phyloP scores from a whole-genome alignment of 2,113 vertebrate species.

The Boleophthalmus pectinirostris region DNA sequence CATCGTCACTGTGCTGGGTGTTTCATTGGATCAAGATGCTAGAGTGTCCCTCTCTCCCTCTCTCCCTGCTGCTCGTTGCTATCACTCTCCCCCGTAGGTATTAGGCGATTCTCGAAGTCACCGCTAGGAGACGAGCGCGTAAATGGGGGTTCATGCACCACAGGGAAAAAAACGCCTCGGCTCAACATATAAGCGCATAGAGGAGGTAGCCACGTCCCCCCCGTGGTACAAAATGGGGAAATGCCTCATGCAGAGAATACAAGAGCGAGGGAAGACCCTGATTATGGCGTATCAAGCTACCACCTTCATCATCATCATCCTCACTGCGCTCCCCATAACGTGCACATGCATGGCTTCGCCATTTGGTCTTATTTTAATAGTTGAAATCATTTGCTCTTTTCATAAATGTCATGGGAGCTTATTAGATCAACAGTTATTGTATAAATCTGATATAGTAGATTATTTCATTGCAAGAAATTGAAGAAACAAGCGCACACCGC shows the following conservation, averaged over 20 bases:
- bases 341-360: slow-evolving; percentile 49
- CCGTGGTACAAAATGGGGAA: slow-evolving; percentile 56
- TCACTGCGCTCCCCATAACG: slow-evolving; percentile 28
- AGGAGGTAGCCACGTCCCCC: slow-evolving; percentile 50
- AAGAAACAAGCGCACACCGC: background rate
- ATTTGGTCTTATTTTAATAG: slow-evolving; percentile 34
- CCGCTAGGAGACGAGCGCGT: slow-evolving; percentile 70
- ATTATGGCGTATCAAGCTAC: slow-evolving; percentile 51
- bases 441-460: background rate
- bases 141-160: slow-evolving; percentile 65
- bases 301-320: slow-evolving; percentile 10
- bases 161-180: slow-evolving; percentile 48
- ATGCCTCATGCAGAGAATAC: slow-evolving; percentile 66
- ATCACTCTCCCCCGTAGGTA: slow-evolving; percentile 53
- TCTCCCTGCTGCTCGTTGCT: slow-evolving; percentile 46
- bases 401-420: background rate
- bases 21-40: slow-evolving; percentile 81
- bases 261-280: slow-evolving; percentile 72
- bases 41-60: slow-evolving; percentile 60
- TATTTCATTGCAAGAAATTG: background rate
- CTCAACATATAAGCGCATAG: slow-evolving; percentile 22
- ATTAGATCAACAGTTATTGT: background rate
- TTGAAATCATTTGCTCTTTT: background rate
- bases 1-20: slow-evolving; percentile 78
- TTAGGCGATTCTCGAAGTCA: slow-evolving; percentile 68